Evolutionary conservation across 2,113 vertebrate genomes (phyloP), one percentile per base, ranked within the genome.

Genomic region (Esox niger): DNA sequence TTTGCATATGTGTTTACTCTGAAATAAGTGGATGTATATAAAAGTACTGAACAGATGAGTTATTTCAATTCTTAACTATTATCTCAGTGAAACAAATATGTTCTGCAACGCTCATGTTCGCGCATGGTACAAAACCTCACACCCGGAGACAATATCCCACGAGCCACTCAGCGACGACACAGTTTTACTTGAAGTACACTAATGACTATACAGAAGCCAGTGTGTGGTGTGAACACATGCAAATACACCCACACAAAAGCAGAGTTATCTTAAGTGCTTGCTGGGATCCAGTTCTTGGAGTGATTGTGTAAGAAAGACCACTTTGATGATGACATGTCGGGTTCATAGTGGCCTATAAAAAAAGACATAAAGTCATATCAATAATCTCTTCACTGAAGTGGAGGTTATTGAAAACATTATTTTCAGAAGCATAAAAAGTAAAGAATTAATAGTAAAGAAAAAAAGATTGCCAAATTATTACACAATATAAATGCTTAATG

Each of bases 231-330:
- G 57, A 56, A 46, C 11, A 33, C 31, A 21, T 54, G 56, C 15
- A 30, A 59, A 23, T 21, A 10, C n/a, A 30, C 10, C n/a, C n/a
- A 23, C 32, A 62, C 55, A 52, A 56, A 64, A 52, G 29, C 9
- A 13, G 35, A 43, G 17, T 54, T 66, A 59, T 20, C 6, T 11
- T 52, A 33, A 56, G 10, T 25, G 68, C 62, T 35, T 87, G 21
- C 83, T 0, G 85, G 91, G 62, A 91, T 71, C 93, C 89, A 86
- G 46, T 89, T 87, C n/a, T 86, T 85, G 57, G 76, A 30, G 2
- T 68, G 57, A 0, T 90, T 91, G 87, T 84, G 90, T 57, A 90
- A 80, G 78, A 92, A 93, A 1, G 92, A 92, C 30, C 77, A 68
- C 74, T 92, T 93, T 56, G 85, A 52, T 0, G 64, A 52, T 0